Base-by-base conservation (phyloP, 2,888 invertebrate genomes). In the Mimas tiliae region DNA sequence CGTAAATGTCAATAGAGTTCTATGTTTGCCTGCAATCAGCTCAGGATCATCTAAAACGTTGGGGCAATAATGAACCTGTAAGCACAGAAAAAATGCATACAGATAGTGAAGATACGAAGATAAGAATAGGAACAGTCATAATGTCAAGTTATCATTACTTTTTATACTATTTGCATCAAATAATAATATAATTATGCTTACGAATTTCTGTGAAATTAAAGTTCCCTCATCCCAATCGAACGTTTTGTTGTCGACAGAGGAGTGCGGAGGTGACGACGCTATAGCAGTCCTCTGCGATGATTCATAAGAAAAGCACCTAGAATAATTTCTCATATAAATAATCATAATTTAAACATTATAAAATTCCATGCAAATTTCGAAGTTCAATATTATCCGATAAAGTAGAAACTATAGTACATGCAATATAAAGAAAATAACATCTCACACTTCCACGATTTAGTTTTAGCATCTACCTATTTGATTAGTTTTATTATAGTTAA, bases 41-140 rank as follows among this genome's bases (percentile, higher is more conserved):
- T 98, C 97, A 0, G 99, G 99, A 91, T 99, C 98, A 86, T 99
- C 99, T 68, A 99, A 91, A 65, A 98, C 95, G 87, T 97, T 97
- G 0, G 98, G 98, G 76, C 97, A 96, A 83, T 99, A 99, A 72
- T 95, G 94, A 38, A 92, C 83, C 94, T 94, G 80, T 34, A 77
- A 78, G 63, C 63, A 67, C 66, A 66, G 52, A 11, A 50, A 58
- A 19, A 12, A 19, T 19, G 7, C 45, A 45, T 45, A 3, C 14
- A 45, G 14, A 12, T 12, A 27, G 14, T 27, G 8, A 52, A 27
- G 6, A 27, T 52, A 33, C 8, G 11, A 9, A 34, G 34, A 34
- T 34, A 6, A 3, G 7, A 6, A 34, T 34, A 3, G 3, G 34
- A 34, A 34, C n/a, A n/a, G n/a, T n/a, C n/a, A n/a, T n/a, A n/a